Evolutionary conservation across 1,140 invertebrate genomes (phyloP).

Genomic region (Diorhabda carinulata): DNA sequence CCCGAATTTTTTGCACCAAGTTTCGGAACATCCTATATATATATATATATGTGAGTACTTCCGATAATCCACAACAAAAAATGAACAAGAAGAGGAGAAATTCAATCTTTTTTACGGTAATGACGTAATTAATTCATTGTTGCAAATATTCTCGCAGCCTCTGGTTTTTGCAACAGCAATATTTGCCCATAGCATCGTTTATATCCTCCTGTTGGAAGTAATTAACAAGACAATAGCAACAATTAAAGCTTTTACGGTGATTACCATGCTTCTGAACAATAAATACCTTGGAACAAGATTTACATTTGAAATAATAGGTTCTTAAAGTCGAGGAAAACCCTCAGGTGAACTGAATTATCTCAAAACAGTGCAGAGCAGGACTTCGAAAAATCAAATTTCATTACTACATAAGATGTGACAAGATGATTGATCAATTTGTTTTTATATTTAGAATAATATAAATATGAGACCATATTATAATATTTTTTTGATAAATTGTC

Average conservation of each 20-base stretch:
- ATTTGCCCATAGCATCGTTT: constrained; percentile 18
- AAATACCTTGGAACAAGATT: constrained; percentile 14
- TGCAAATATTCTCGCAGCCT: not conserved
- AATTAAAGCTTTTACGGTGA: constrained; percentile 21
- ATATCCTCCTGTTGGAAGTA: constrained; percentile 17
- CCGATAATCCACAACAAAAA: no score
- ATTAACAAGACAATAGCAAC: constrained; percentile 21
- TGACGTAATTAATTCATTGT: not conserved
- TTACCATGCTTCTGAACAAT: constrained; percentile 21
- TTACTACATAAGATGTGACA: no score
- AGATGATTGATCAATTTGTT: no score
- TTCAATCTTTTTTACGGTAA: no score
- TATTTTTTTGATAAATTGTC: no score
- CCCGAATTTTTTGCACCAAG: no score
- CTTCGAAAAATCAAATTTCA: no score
- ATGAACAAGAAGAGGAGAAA: no score
- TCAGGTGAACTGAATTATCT: constrained; percentile 15
- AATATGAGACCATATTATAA: no score
- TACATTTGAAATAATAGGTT: constrained; percentile 21
- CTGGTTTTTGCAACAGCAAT: not conserved
- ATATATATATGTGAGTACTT: no score
- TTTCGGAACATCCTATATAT: no score
- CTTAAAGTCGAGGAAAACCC: constrained; percentile 15
- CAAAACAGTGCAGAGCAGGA: not conserved
- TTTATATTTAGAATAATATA: no score